Base-by-base conservation (phyloP, 2,888 invertebrate species). In the Eristalinus aeneus region DNA sequence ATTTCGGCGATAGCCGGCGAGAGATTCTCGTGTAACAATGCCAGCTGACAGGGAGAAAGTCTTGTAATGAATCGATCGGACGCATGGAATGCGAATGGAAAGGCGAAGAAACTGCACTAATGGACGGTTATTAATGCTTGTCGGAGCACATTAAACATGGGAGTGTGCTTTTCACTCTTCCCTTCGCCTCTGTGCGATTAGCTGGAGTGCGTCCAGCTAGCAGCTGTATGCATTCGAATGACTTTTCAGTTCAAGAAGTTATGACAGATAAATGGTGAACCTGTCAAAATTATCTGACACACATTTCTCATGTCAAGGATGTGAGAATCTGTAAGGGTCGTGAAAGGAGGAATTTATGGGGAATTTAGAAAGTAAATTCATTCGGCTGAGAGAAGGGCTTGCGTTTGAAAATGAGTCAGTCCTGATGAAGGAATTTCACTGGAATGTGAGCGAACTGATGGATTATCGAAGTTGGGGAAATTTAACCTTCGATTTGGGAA, bases 21-120 rank as follows among this genome's bases (percentile, higher is more conserved):
- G 58, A 34, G n/a, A 20, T 8, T 36, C 46, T 53, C 27, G 11
- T 61, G 32, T 61, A 39, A 31, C 56, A 39, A 32, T 64, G 68
- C 67, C 61, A 67, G 71, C 75, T 23, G 56, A 56, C 32, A 46
- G 73, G 34, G 73, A 64, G 77, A 83, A 77, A 77, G 82, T 77
- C 64, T 39, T 32, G 23, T 68, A n/a, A 76, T 68, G 76, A 76
- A 82, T 82, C 69, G 31, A 23, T 11, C 4, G 16, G 0, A 20
- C 67, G 32, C 10, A 4, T 53, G 63, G 39, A 75, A 64, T 73
- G 46, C n/a, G 46, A 60, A 61, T 56, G 53, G 54, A 20, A 72
- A 68, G 32, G 54, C 10, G 20, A 65, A 32, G 34, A 58, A 46
- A 36, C 32, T 10, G 0, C 5, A 36, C 56, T 77, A 82, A 82